These are phyloP conservation scores for Cantharis rustica DNA, from an alignment of 2,888 invertebrate species.

Conservation along the genomic window DNA sequence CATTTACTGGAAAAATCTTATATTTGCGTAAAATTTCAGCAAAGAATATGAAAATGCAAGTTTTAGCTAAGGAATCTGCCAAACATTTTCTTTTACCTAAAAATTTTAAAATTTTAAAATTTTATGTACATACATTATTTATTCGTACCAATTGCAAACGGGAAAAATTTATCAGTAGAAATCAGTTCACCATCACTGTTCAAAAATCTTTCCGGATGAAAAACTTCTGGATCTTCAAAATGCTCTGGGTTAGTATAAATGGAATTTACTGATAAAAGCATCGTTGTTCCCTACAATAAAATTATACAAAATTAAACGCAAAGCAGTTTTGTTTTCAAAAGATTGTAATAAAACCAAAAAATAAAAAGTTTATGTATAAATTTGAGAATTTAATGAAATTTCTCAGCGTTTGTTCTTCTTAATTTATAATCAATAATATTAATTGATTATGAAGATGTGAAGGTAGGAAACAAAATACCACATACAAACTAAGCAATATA, in stretches of 20 bases:
- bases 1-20: background rate
- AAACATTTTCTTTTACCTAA: background rate
- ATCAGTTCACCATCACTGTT: slow-evolving; percentile 48
- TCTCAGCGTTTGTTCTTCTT: too few relatives aligned
- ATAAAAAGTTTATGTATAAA: too few relatives aligned
- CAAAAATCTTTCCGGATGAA: slow-evolving; percentile 69
- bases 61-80: background rate
- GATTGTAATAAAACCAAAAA: too few relatives aligned
- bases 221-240: slow-evolving; percentile 66
- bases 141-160: slow-evolving; percentile 54
- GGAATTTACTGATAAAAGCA: slow-evolving; percentile 53
- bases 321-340: too few relatives aligned
- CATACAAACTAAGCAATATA: too few relatives aligned
- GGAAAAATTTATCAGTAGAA: slow-evolving; percentile 45
- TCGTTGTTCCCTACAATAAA: slow-evolving; percentile 44
- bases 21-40: background rate
- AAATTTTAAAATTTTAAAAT: too few relatives aligned
- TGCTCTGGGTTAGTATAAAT: slow-evolving; percentile 62
- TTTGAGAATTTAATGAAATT: too few relatives aligned
- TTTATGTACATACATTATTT: background rate
- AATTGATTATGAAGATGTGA: too few relatives aligned
- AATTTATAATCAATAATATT: too few relatives aligned
- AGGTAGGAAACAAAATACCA: too few relatives aligned
- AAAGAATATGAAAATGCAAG: background rate
- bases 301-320: too few relatives aligned